phyloP scores from a whole-genome alignment of 2,113 vertebrate genomes.

The Prinia subflava region DNA sequence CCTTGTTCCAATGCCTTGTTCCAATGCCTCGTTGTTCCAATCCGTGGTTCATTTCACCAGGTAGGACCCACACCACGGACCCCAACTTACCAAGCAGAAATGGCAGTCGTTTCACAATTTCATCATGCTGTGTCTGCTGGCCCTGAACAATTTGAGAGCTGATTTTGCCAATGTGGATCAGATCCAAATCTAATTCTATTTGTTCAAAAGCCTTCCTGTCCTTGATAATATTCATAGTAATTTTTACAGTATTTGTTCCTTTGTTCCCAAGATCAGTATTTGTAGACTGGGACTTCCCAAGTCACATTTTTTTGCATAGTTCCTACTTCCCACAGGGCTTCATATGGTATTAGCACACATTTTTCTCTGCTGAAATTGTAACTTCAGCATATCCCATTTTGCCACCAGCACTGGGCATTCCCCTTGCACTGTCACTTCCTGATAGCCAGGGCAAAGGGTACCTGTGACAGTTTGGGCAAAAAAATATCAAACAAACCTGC shows the following conservation, averaged over 20 bases:
- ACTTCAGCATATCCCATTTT: neutral
- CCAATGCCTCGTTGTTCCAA: accelerated
- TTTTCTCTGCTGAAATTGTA: neutral
- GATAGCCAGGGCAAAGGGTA: neutral
- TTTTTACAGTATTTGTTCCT: neutral
- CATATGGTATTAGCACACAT: neutral
- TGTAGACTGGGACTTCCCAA: neutral
- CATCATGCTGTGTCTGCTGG: neutral
- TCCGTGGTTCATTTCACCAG: neutral
- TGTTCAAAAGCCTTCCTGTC: neutral
- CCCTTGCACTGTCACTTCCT: neutral
- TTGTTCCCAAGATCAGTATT: neutral
- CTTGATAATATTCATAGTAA: neutral
- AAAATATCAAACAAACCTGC: neutral
- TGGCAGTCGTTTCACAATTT: neutral
- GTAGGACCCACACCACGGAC: neutral
- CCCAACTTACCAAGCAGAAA: neutral
- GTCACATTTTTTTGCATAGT: neutral
- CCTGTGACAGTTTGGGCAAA: neutral
- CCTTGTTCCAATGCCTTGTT: too few relatives aligned
- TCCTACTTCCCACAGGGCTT: neutral
- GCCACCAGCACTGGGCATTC: neutral
- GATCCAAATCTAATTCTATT: neutral
- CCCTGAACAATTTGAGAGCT: neutral
- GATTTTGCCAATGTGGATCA: neutral